Base-by-base conservation (phyloP, 2,797 vertebrate species). In the Hafferia zeledoni region DNA sequence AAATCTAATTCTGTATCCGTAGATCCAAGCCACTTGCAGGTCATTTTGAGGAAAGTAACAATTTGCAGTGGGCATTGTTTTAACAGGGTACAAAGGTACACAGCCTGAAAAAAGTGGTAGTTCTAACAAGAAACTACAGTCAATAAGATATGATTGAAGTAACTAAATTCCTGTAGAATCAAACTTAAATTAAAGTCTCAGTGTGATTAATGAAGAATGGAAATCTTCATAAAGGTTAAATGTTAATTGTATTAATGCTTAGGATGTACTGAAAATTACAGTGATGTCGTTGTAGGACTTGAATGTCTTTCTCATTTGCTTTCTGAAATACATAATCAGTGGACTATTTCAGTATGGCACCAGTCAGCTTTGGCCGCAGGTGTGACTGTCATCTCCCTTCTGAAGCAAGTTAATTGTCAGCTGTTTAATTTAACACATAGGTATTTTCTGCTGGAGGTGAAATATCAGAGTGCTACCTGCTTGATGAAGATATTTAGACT, bases 401-500 rank as follows among this genome's bases (percentile, higher is more conserved):
- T 74, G 33, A 83, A 72, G 52, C 35, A 81, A 81, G 28, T 43
- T 75, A 76, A 59, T 84, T 75, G 57, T 53, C 39, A 81, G 46
- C 68, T 1, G 0, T 83, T 83, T 39, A 50, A 11, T 81, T 92
- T 61, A 93, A 41, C 35, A 25, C 18, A n/a, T 9, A 25, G 3
- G 15, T 72, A 15, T 94, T 89, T 93, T 83, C 50, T 31, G 30
- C 35, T 55, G 35, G 74, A 89, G n/a, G 31, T 81, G 57, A 79
- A 75, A 55, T 60, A 89, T 9, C 28, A 30, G 13, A 31, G 13
- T 65, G 27, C 27, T 83, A 22, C 28, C 22, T 83, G 20, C 46
- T 89, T 52, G 67, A 64, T 83, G 57, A 74, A n/a, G 33, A 25
- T 79, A 23, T 85, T 93, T 85, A 78, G 84, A 61, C 63, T 87